phyloP scores from a whole-genome alignment of 2,888 invertebrate genomes.

The Rotaria socialis region DNA sequence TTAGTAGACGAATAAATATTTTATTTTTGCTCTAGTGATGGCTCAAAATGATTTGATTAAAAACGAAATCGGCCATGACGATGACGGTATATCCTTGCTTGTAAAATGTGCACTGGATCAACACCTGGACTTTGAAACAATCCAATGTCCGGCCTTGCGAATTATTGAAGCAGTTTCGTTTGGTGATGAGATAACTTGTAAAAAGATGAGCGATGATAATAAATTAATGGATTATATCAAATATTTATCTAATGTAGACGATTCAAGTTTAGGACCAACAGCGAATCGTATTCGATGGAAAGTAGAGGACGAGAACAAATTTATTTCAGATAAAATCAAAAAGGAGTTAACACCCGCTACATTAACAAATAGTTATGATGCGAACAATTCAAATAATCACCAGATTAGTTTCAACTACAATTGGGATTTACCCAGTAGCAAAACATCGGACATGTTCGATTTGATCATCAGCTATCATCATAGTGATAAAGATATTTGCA shows the following conservation, averaged over 20 bases:
- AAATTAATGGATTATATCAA: background rate
- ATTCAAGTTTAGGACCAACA: background rate
- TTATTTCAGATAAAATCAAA: background rate
- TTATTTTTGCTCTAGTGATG: background rate
- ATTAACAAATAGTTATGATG: background rate
- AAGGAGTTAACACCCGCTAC: too few relatives aligned
- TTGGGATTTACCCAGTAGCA: background rate
- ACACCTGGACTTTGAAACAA: background rate
- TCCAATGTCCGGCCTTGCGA: background rate
- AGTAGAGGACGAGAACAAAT: background rate
- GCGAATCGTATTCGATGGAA: background rate
- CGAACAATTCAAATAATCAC: background rate
- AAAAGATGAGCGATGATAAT: background rate
- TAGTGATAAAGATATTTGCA: background rate
- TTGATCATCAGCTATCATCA: background rate
- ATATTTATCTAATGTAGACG: background rate
- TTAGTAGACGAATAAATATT: background rate
- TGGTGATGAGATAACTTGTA: background rate
- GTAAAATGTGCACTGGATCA: background rate
- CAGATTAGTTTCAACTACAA: background rate
- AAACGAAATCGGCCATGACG: background rate
- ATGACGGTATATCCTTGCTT: background rate
- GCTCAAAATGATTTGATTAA: background rate
- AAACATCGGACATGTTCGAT: background rate
- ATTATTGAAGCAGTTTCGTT: background rate